Conservation (phyloP, 1,140 invertebrate species). For the Saccostrea cuccullata region DNA sequence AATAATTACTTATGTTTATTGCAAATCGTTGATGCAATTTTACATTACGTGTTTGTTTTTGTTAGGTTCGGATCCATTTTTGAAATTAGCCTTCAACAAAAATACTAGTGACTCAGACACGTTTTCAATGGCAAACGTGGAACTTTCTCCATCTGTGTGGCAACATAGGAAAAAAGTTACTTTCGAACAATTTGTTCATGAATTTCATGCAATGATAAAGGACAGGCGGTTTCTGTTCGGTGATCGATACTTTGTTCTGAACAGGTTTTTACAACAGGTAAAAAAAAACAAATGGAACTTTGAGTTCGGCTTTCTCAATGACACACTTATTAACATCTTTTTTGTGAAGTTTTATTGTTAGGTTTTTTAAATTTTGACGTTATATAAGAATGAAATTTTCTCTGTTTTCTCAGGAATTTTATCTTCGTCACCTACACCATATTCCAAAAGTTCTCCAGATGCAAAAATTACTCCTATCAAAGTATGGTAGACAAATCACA, state of each 20-base stretch:
- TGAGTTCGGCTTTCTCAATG: too few species aligned
- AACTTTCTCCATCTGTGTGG: not conserved
- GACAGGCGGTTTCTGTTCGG: not conserved
- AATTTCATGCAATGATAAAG: not conserved
- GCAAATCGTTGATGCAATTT: too few species aligned
- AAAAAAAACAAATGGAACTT: not conserved
- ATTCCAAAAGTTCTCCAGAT: not conserved
- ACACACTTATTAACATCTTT: too few species aligned
- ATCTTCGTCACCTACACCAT: not conserved
- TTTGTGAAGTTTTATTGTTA: too few species aligned
- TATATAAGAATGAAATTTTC: too few species aligned
- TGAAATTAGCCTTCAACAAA: not conserved
- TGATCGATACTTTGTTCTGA: not conserved
- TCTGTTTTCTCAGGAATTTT: not conserved
- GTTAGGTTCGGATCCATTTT: not conserved
- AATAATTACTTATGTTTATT: too few species aligned
- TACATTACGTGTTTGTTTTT: not conserved
- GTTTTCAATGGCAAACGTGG: not conserved
- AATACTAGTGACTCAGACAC: too few species aligned
- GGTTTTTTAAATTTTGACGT: too few species aligned
- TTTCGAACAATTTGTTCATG: not conserved
- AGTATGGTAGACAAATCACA: not conserved
- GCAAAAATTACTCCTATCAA: not conserved
- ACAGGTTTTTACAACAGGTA: conserved; percentile 2
- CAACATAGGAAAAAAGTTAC: not conserved